phyloP scores from a whole-genome alignment of 1,140 invertebrate species.

The Tetramorium alpestre region DNA sequence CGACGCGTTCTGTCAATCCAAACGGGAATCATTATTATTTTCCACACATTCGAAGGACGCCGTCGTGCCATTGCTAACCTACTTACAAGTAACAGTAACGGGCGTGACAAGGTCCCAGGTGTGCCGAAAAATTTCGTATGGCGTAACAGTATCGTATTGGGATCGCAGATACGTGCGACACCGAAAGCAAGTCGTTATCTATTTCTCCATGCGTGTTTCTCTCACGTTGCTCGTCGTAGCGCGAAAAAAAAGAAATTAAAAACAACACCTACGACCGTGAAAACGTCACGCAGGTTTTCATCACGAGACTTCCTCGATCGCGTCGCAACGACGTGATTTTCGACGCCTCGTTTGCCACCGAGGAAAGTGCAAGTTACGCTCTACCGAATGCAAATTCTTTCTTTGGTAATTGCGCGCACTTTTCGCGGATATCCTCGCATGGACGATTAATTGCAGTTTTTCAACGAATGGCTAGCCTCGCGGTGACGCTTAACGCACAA shows the following conservation, averaged over 20 bases:
- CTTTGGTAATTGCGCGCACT: background rate
- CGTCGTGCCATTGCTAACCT: slow-evolving; percentile 31
- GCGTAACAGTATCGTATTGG: background rate
- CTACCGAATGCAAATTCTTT: slow-evolving; percentile 29
- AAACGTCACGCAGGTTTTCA: background rate
- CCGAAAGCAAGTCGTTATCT: background rate
- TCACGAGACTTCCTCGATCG: background rate
- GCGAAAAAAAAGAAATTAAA: background rate
- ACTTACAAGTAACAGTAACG: slow-evolving; percentile 64
- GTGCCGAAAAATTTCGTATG: slow-evolving; percentile 53
- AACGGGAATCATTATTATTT: slow-evolving; percentile 41
- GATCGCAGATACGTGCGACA: background rate
- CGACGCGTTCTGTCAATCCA: background rate
- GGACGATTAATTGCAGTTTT: slow-evolving; percentile 11
- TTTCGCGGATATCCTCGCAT: background rate
- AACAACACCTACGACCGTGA: background rate
- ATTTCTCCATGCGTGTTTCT: background rate
- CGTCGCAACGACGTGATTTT: slow-evolving; percentile 12
- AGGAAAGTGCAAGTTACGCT: slow-evolving; percentile 55
- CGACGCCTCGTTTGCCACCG: slow-evolving; percentile 11
- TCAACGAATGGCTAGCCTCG: background rate
- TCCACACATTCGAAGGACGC: slow-evolving; percentile 5
- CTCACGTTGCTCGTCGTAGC: background rate
- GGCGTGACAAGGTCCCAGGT: background rate
- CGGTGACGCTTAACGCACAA: background rate